These are phyloP conservation scores for Crenuchus spilurus DNA, from an alignment of 2,797 vertebrate genomes.

Conservation along the genomic window DNA sequence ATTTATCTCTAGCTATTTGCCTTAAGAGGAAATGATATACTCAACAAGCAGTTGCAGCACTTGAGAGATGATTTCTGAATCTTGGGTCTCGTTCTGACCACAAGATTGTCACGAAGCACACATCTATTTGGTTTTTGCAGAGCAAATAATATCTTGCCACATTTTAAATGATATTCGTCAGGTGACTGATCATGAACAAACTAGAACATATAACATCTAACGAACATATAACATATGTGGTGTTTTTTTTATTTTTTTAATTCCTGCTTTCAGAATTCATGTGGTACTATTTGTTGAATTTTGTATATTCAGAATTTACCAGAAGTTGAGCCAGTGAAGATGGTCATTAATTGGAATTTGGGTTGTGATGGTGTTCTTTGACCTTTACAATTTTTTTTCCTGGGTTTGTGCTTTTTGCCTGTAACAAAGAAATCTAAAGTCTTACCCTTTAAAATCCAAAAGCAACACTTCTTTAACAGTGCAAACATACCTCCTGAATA, in stretches of 20 bases:
- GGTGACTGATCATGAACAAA: background rate
- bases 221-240: too few species aligned
- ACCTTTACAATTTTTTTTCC: too few species aligned
- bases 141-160: conserved; percentile 31
- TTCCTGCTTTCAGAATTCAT: background rate
- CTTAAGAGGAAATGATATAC: conserved; percentile 53
- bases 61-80: conserved; percentile 39
- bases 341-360: background rate
- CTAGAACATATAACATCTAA: conserved; percentile 5
- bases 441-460: conserved; percentile 14
- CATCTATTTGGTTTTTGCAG: conserved; percentile 35
- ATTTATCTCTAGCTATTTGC: conserved; percentile 54
- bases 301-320: background rate
- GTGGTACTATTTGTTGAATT: background rate
- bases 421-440: background rate
- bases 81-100: conserved; percentile 23
- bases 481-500: conserved; percentile 9
- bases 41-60: conserved; percentile 40
- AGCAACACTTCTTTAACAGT: background rate
- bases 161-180: conserved; percentile 23
- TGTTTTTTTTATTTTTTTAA: background rate
- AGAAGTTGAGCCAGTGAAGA: background rate
- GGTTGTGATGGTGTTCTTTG: background rate
- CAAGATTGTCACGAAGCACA: conserved; percentile 48
- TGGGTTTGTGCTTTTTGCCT: background rate